Percentiles rank a stretch among this genome's conserved stretches.
Conservation (phyloP, 2,888 invertebrate genomes). For the Dryomyza anilis region DNA sequence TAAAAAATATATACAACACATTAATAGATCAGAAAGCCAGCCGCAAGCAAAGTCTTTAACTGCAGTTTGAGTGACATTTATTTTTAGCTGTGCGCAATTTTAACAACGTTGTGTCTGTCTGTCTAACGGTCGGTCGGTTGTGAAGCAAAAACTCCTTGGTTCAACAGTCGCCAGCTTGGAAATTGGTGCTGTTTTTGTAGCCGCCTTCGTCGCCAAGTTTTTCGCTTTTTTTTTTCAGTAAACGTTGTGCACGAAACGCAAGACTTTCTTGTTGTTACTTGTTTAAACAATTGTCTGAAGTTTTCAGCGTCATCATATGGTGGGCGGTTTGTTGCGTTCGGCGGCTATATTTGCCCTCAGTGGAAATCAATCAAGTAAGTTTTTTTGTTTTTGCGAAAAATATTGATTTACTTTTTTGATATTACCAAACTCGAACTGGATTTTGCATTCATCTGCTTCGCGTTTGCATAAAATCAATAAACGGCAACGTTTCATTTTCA, state of each 20-base stretch:
- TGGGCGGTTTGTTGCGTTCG: constrained; percentile 54
- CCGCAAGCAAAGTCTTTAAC: neutral
- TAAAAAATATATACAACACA: neutral
- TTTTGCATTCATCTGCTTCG: neutral
- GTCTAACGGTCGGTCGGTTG: too few species aligned
- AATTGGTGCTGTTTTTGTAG: neutral
- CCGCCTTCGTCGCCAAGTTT: neutral
- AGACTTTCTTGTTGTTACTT: neutral
- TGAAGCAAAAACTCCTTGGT: neutral
- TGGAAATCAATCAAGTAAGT: constrained; percentile 46
- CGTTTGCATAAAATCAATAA: constrained; percentile 27
- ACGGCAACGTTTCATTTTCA: constrained; percentile 14
- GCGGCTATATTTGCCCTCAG: constrained; percentile 54
- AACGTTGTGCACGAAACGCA: neutral
- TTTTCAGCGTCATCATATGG: constrained; percentile 52
- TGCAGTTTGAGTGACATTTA: constrained; percentile 18
- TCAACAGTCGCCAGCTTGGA: neutral
- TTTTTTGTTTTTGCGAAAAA: neutral
- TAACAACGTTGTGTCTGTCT: too few species aligned
- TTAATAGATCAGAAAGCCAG: neutral
- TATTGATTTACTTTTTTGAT: neutral
- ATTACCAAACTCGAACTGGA: neutral
- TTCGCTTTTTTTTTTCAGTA: neutral
- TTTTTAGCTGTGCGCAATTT: constrained; percentile 25
- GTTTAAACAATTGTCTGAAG: constrained; percentile 9